Evolutionary conservation across 2,888 invertebrate species (phyloP).

Genomic region (Cynaeus angustus): DNA sequence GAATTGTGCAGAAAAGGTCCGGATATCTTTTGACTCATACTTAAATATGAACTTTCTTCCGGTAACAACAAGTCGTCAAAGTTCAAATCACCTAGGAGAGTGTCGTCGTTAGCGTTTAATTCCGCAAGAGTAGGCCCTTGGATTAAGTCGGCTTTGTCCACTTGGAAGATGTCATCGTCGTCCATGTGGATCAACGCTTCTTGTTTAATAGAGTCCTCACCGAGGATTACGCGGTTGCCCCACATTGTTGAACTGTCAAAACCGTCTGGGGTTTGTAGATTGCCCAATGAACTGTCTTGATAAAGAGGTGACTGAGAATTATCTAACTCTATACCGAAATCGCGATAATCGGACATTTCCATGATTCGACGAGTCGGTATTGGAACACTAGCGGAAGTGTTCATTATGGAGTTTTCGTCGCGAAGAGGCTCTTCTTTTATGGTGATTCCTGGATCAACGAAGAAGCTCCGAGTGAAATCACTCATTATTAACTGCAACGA

Average conservation of each 20-base stretch:
- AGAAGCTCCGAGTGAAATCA: conserved; percentile 79
- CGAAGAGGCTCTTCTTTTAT: conserved; percentile 77
- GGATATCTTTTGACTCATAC: conserved; percentile 46
- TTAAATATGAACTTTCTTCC: conserved; percentile 75
- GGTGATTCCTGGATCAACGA: conserved; percentile 76
- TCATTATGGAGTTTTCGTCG: conserved; percentile 69
- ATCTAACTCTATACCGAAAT: conserved; percentile 76
- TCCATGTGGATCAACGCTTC: conserved; percentile 84
- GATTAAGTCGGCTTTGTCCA: conserved; percentile 90
- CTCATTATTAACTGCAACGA: conserved; percentile 71
- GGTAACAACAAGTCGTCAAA: conserved; percentile 88
- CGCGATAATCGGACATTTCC: conserved; percentile 70
- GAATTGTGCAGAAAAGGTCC: conserved; percentile 58
- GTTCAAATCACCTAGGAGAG: conserved; percentile 87
- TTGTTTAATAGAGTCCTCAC: conserved; percentile 68
- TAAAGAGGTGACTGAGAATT: conserved; percentile 74
- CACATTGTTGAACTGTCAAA: conserved; percentile 71
- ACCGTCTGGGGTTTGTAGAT: conserved; percentile 67
- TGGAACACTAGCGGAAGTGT: conserved; percentile 77
- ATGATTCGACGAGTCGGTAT: conserved; percentile 75
- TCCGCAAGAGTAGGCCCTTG: conserved; percentile 89
- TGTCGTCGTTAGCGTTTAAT: conserved; percentile 89
- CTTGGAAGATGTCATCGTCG: conserved; percentile 92
- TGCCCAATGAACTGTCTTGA: conserved; percentile 67
- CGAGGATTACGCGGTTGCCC: conserved; percentile 68